Base-by-base conservation (phyloP, 35 echinoderm and acorn worm species). In the Lytechinus variegatus region DNA sequence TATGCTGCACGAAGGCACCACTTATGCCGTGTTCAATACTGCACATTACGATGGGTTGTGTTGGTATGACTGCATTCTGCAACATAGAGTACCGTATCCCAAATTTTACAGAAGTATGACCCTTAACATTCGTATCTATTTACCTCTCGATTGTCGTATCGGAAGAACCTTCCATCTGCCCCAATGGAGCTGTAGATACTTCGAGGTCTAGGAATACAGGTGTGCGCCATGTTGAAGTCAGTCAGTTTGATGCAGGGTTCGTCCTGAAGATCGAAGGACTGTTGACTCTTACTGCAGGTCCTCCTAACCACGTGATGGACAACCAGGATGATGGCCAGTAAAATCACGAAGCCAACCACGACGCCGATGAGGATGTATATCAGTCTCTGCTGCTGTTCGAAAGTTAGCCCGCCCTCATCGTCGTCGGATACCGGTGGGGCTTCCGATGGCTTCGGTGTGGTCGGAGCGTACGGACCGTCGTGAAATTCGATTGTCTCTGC, bases 211-310 rank as follows among this genome's bases (percentile, higher is more conserved):
- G 98, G 98, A 54, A 99, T 99, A 95, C 95, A 97, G 0, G 98
- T 99, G 54, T 99, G 98, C 28, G 98, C 98, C 98, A 99, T 99
- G 93, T 99, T 99, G 92, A 99, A 99, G 52, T 99, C 98, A 0
- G 98, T 95, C 4, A 97, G 95, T 54, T 99, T 99, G 52, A 99
- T 96, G 86, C 91, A 91, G n/a, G 97, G 96, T 53, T 97, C 97
- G 1, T 99, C 97, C 10, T 96, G 54, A 24, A 97, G 87, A 13
- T 95, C 91, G 89, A 96, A 97, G 4, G 98, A 97, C 87, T 96
- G 91, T 44, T 96, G 91, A 87, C 95, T 87, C 9, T 94, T 92
- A 54, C 88, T 92, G 61, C 96, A 94, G 8, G 87, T 52, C 89
- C 92, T 96, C 27, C 95, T 87, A 58, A 94, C 53, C 6, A 86